phyloP scores from a whole-genome alignment of 2,113 vertebrate species.

The Gracilinanus agilis region DNA sequence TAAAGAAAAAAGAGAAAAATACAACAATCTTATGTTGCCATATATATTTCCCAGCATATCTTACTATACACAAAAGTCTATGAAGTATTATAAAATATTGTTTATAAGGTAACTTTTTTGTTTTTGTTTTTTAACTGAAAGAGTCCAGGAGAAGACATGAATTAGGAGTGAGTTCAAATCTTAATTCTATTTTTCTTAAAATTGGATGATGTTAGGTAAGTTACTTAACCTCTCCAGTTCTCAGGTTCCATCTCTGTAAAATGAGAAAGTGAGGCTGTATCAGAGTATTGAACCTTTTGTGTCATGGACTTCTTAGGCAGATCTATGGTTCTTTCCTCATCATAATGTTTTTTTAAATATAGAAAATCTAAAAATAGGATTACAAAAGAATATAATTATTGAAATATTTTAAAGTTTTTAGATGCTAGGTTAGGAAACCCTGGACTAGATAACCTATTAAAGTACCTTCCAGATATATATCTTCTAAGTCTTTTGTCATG shows the following conservation, averaged over 20 bases:
- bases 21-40: not conserved
- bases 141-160: not conserved
- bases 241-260: too few species aligned
- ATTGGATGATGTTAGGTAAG: not conserved
- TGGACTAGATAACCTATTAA: not conserved
- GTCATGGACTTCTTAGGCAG: not conserved
- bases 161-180: not conserved
- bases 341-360: not conserved
- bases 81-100: not conserved
- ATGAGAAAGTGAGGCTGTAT: not conserved
- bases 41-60: not conserved
- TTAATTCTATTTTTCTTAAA: not conserved
- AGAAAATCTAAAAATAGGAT: not conserved
- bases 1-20: not conserved
- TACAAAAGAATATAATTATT: not conserved
- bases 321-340: not conserved
- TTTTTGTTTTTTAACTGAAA: not conserved
- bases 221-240: not conserved
- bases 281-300: not conserved
- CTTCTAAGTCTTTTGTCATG: not conserved
- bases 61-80: not conserved
- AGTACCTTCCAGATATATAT: not conserved
- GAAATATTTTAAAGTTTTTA: not conserved
- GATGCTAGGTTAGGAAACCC: not conserved
- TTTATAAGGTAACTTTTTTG: not conserved